These are phyloP conservation scores for Lasioglossum villosulum DNA, from an alignment of 2,888 invertebrate species.

Conservation along the genomic window DNA sequence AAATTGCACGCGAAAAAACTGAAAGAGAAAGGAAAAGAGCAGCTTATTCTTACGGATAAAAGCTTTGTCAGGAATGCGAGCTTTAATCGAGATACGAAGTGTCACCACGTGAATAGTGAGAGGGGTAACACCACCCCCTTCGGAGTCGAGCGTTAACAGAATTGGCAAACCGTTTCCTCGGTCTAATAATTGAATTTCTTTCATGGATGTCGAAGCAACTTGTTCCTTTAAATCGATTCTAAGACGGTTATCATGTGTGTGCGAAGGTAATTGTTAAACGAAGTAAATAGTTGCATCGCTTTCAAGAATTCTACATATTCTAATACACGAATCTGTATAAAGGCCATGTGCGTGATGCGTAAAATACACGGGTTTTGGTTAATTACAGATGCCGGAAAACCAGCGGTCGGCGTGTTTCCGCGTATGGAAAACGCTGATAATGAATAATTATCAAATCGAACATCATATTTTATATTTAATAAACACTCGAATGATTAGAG, in stretches of 20 bases:
- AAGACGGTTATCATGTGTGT: conserved; percentile 34
- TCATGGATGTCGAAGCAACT: conserved; percentile 37
- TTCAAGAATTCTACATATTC: conserved; percentile 40
- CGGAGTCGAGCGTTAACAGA: conserved; percentile 36
- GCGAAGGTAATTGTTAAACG: conserved; percentile 52
- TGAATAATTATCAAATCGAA: conserved; percentile 67
- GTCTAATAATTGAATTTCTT: conserved; percentile 42
- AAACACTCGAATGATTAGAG: conserved; percentile 53
- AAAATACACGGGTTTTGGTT: conserved; percentile 28
- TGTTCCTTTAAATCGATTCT: conserved; percentile 37
- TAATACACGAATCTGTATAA: background rate
- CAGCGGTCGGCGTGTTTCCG: conserved; percentile 73
- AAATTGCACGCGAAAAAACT: conserved; percentile 1
- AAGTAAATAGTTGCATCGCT: conserved; percentile 42
- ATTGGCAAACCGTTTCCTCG: conserved; percentile 36
- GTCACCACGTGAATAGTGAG: conserved; percentile 33
- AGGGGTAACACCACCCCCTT: conserved; percentile 30
- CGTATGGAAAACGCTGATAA: conserved; percentile 69
- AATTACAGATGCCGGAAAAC: conserved; percentile 79
- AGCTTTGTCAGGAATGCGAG: conserved; percentile 26
- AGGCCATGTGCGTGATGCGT: background rate
- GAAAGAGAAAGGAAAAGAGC: background rate
- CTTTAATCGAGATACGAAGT: conserved; percentile 24
- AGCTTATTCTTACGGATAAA: conserved; percentile 7
- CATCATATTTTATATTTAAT: conserved; percentile 61